phyloP scores from a whole-genome alignment of 2,113 vertebrate genomes.

The Elaphurus davidianus region DNA sequence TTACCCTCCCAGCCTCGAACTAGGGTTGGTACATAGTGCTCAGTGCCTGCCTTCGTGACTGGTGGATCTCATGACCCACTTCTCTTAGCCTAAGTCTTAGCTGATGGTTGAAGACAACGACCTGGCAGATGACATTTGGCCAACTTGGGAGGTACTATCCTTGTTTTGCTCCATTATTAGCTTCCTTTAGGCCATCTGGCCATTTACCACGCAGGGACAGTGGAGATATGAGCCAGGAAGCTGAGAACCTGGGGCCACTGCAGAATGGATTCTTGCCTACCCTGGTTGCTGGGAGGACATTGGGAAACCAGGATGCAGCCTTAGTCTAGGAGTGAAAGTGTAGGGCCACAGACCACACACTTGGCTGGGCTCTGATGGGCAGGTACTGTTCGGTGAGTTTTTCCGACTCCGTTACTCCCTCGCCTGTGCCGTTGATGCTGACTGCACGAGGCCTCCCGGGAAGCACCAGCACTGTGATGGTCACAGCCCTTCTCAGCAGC shows the following conservation, averaged over 20 bases:
- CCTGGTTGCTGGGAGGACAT: background rate
- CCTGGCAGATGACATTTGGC: background rate
- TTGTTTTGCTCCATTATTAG: background rate
- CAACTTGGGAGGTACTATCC: background rate
- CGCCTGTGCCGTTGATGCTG: background rate
- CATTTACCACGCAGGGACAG: too few relatives aligned
- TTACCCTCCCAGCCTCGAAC: background rate
- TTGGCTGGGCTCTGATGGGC: background rate
- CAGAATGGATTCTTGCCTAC: background rate
- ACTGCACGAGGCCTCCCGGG: background rate
- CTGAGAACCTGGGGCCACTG: background rate
- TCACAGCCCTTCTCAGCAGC: background rate
- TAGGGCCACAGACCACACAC: too few relatives aligned
- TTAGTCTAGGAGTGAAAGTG: accelerated
- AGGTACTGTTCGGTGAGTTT: background rate
- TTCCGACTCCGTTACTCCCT: too few relatives aligned
- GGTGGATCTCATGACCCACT: too few relatives aligned
- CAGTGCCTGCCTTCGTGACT: background rate
- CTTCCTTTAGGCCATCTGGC: background rate
- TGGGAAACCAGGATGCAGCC: background rate
- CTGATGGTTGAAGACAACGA: background rate
- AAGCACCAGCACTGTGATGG: background rate
- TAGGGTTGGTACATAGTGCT: background rate
- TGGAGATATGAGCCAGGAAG: background rate
- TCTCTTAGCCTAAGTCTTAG: background rate